Evolutionary conservation across 2,113 vertebrate species (phyloP).

Genomic region (Odocoileus hemionus): DNA sequence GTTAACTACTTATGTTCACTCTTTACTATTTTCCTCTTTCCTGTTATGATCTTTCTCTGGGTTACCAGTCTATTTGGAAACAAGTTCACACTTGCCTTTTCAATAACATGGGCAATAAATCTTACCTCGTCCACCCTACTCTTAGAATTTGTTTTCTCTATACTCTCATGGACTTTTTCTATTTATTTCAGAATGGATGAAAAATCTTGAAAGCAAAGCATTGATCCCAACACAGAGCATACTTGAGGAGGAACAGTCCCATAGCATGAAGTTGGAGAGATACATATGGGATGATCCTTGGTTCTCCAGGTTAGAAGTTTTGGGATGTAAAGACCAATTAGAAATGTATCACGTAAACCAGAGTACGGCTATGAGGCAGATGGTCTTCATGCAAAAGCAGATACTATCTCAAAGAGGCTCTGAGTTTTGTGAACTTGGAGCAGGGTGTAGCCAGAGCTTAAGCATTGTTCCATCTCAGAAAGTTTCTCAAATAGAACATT

Average conservation of each 20-base stretch:
- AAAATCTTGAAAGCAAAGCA: conserved; percentile 42
- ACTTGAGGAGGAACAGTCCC: conserved; percentile 35
- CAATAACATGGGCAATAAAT: background rate
- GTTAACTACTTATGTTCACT: background rate
- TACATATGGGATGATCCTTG: conserved; percentile 58
- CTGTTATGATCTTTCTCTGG: background rate
- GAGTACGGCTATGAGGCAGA: conserved; percentile 54
- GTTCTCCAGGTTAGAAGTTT: conserved; percentile 63
- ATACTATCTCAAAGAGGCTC: conserved; percentile 50
- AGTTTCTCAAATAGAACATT: conserved; percentile 58
- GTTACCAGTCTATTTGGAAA: background rate
- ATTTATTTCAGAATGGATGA: conserved; percentile 61
- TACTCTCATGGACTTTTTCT: background rate
- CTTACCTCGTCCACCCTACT: background rate
- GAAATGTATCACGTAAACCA: conserved; percentile 58
- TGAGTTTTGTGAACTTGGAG: conserved; percentile 46
- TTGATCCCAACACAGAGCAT: conserved; percentile 38
- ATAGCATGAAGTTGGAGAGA: conserved; percentile 54
- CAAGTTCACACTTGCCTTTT: background rate
- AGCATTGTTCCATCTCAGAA: conserved; percentile 54
- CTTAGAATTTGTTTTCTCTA: background rate
- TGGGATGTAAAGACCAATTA: conserved; percentile 58
- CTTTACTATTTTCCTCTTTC: background rate
- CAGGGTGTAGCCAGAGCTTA: conserved; percentile 45
- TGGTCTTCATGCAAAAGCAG: conserved; percentile 68